Base-by-base conservation (phyloP, 2,888 invertebrate species). In the Biston stratarius region DNA sequence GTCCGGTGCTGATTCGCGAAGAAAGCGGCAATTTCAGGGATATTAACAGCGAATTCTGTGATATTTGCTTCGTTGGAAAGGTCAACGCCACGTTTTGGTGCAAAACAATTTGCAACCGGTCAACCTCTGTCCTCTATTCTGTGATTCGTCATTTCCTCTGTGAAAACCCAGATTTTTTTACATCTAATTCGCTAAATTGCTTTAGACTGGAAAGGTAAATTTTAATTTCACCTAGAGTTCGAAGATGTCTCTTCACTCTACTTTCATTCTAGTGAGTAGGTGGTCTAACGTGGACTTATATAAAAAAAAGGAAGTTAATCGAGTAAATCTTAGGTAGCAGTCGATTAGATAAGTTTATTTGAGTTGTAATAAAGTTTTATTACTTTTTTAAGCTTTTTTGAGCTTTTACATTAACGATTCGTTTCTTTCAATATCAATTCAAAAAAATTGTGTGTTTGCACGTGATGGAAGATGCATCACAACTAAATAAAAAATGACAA, bases 131-230 rank as follows among this genome's bases (percentile, higher is more conserved):
- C 75, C 75, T 73, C 73, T 70, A 75, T 78, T 78, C 67, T 76
- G 74, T 77, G 75, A 77, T 80, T 77, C 76, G 67, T 55, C 53
- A 74, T 76, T 82, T 84, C 85, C 84, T 81, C 67, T 72, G 71
- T 65, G 66, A 74, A 81, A 82, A 80, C 75, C 74, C 70, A 72
- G 40, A n/a, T 38, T 24, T 42, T 36, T 61, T 67, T 68, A 59
- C 62, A 65, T 56, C 63, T 69, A 64, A 69, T 67, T 62, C 63
- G 55, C 51, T 44, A 67, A 66, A 67, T 59, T 67, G 52, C 24
- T 47, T 57, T 44, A 52, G 44, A 57, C 48, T 56, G 44, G 58
- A 57, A 65, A 67, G 42, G 45, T 44, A 44, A 44, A 45, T 36
- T 45, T 61, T 57, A 33, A 67, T 42, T 34, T 47, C 8, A 44